Percentiles rank a stretch among this genome's conserved stretches.
Conservation (phyloP, 2,113 vertebrate genomes). For the Rhegmatorhina hoffmannsi region DNA sequence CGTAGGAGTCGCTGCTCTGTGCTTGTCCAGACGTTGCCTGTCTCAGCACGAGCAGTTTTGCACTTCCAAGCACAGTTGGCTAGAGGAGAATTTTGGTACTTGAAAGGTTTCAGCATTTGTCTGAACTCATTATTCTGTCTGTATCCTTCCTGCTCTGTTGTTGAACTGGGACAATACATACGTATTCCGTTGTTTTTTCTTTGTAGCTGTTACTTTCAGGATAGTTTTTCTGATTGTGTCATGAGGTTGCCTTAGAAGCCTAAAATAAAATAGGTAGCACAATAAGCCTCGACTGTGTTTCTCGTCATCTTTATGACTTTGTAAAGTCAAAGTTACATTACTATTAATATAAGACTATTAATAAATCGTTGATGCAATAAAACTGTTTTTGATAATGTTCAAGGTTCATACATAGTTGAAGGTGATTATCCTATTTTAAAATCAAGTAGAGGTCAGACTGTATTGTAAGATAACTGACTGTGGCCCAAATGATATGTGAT, state of each 20-base stretch:
- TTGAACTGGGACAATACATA: background rate
- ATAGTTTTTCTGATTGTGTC: background rate
- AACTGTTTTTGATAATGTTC: slow-evolving; percentile 66
- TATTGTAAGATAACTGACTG: slow-evolving; percentile 59
- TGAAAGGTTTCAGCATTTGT: background rate
- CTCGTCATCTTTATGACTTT: slow-evolving; percentile 60
- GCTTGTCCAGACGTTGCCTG: background rate
- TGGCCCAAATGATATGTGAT: slow-evolving; percentile 26
- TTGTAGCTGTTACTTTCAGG: background rate
- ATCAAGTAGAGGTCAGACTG: slow-evolving; percentile 63
- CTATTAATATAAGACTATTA: slow-evolving; percentile 68
- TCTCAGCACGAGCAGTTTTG: background rate
- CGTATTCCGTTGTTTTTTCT: background rate
- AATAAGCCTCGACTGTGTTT: slow-evolving; percentile 21
- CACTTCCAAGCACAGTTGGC: background rate
- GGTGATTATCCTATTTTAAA: slow-evolving; percentile 75
- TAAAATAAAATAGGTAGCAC: slow-evolving; percentile 38
- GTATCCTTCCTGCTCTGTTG: background rate
- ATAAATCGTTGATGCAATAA: slow-evolving; percentile 71
- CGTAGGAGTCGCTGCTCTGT: background rate
- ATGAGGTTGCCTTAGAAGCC: slow-evolving; percentile 19
- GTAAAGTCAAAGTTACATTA: slow-evolving; percentile 57
- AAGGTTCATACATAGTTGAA: slow-evolving; percentile 71
- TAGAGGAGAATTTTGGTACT: background rate
- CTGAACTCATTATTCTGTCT: background rate